Conservation (phyloP, 2,113 vertebrate species). For the Hoplias malabaricus region DNA sequence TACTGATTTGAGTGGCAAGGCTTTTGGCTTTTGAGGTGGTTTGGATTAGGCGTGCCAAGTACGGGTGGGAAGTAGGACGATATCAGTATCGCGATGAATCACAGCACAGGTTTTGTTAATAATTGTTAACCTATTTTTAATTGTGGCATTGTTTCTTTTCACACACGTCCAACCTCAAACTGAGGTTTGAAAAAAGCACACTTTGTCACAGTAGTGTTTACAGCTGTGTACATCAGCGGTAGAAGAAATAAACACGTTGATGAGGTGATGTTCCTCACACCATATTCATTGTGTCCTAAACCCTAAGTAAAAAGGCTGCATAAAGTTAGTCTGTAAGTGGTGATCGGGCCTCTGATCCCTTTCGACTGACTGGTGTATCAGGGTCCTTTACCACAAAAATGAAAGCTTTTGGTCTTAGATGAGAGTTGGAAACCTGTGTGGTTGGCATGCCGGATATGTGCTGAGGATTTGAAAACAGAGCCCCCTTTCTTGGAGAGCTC, state of each 20-base stretch:
- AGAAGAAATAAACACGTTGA: not conserved
- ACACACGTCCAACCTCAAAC: too few relatives aligned
- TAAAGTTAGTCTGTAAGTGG: not conserved
- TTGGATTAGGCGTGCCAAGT: not conserved
- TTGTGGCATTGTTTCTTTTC: too few relatives aligned
- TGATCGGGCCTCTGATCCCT: not conserved
- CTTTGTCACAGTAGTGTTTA: too few relatives aligned
- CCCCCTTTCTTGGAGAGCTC: conserved; percentile 31
- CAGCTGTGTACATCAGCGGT: too few relatives aligned
- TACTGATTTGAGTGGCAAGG: not conserved
- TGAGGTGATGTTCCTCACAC: too few relatives aligned
- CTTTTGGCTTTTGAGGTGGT: not conserved
- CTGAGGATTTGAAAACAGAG: conserved; percentile 28
- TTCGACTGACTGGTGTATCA: not conserved
- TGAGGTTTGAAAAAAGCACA: too few relatives aligned
- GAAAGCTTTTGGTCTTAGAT: not conserved
- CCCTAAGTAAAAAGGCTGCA: not conserved
- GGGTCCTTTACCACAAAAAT: not conserved
- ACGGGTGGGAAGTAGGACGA: too few relatives aligned
- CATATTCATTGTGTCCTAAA: too few relatives aligned
- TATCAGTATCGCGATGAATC: too few relatives aligned
- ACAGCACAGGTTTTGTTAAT: too few relatives aligned
- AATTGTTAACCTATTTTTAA: too few relatives aligned
- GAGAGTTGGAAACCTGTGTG: conserved; percentile 4
- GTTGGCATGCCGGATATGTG: not conserved